Conservation (phyloP, 1,140 invertebrate species). For the Copidosoma floridanum region DNA sequence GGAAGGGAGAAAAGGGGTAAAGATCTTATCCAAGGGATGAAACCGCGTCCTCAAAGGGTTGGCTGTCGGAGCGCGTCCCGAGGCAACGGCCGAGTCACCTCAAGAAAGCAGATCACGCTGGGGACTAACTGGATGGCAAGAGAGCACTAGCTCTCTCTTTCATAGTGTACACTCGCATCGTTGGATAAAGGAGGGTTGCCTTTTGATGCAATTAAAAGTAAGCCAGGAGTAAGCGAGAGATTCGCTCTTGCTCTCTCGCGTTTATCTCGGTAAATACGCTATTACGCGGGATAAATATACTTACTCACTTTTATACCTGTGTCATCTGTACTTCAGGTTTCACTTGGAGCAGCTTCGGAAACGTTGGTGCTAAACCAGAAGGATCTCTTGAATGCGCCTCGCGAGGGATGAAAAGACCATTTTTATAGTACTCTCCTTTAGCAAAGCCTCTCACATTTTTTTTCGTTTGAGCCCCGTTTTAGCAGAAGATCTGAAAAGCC, state of each 20-base stretch:
- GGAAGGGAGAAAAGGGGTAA: not conserved
- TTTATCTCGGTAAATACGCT: conserved; percentile 46
- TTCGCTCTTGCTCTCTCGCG: conserved; percentile 9
- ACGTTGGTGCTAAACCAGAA: too few relatives aligned
- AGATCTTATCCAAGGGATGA: conserved; percentile 42
- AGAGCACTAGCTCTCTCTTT: too few relatives aligned
- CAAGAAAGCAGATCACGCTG: conserved; percentile 25
- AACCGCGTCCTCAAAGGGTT: conserved; percentile 45
- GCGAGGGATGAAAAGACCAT: conserved; percentile 16
- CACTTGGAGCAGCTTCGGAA: conserved; percentile 8
- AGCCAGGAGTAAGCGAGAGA: conserved; percentile 42
- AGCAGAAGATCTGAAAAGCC: not conserved
- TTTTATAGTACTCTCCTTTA: not conserved
- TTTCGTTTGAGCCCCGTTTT: not conserved
- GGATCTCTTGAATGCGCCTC: conserved; percentile 9
- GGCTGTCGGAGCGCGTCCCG: conserved; percentile 39
- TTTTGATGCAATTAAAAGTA: conserved; percentile 52
- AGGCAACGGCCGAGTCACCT: conserved; percentile 33
- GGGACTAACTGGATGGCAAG: too few relatives aligned
- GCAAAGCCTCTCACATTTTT: not conserved
- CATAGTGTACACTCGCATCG: conserved; percentile 1
- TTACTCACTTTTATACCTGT: conserved; percentile 39
- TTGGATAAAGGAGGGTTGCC: conserved; percentile 14
- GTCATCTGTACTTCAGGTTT: conserved; percentile 28
- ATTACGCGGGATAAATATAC: conserved; percentile 35